phyloP scores from a whole-genome alignment of 35 echinoderm and acorn worm genomes.

The Apostichopus japonicus region DNA sequence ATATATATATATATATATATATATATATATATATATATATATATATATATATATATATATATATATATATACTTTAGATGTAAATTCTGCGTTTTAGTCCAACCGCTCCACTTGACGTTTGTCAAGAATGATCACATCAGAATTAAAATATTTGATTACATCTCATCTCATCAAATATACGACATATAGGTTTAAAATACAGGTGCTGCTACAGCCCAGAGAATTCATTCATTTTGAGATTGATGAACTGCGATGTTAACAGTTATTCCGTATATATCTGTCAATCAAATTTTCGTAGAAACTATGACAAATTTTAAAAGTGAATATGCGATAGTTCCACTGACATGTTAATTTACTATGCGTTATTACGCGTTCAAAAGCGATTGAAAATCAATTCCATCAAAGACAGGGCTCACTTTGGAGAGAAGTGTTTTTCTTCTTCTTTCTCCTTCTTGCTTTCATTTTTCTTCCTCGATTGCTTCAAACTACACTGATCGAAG shows the following conservation, averaged over 20 bases:
- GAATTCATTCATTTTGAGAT: neutral
- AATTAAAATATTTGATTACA: neutral
- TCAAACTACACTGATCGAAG: neutral
- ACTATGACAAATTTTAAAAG: neutral
- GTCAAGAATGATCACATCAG: neutral
- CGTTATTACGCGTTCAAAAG: neutral
- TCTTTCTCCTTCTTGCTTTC: neutral
- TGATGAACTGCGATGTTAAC: neutral
- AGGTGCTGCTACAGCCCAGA: neutral
- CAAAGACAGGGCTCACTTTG: neutral
- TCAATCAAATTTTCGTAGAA: neutral
- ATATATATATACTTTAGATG: too few species aligned
- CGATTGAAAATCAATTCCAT: neutral
- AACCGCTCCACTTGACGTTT: neutral
- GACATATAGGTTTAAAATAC: neutral
- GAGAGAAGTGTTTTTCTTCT: neutral
- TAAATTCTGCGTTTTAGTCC: too few species aligned
- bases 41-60: too few species aligned
- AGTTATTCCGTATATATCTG: neutral
- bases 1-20: too few species aligned
- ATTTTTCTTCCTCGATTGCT: neutral
- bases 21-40: too few species aligned
- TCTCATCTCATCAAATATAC: neutral
- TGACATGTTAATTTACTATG: neutral
- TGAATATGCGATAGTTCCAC: neutral